Percentiles rank a stretch among this genome's conserved stretches.
These are phyloP conservation scores for Bemisia tabaci DNA, from an alignment of 1,140 invertebrate species.

Conservation along the genomic window DNA sequence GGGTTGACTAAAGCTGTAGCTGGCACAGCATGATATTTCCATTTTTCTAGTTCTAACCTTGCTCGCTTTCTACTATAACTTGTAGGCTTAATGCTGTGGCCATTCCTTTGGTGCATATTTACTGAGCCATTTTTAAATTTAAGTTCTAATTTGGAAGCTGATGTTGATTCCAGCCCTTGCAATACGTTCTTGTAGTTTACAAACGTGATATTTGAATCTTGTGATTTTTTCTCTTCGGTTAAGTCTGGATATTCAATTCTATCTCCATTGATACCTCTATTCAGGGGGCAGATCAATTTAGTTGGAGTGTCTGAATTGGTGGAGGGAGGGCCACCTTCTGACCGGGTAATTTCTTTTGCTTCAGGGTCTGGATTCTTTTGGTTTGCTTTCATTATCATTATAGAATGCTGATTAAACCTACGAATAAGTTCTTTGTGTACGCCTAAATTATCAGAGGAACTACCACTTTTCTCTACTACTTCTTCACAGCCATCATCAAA, in stretches of 20 bases:
- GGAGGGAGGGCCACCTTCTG: no score
- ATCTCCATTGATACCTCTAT: background rate
- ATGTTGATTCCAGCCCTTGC: background rate
- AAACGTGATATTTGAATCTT: background rate
- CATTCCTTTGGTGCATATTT: background rate
- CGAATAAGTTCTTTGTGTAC: slow-evolving; percentile 17
- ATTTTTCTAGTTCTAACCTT: background rate
- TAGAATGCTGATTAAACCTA: slow-evolving; percentile 91
- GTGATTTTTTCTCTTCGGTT: background rate
- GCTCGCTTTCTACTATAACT: background rate
- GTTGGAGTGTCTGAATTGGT: background rate
- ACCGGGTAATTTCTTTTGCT: slow-evolving; percentile 15
- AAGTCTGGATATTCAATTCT: background rate
- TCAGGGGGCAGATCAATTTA: background rate
- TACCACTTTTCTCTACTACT: background rate
- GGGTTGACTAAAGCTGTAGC: slow-evolving; percentile 34
- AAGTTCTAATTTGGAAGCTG: background rate
- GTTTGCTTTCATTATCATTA: slow-evolving; percentile 84
- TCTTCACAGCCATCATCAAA: background rate
- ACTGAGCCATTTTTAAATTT: background rate
- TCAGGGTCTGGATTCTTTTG: slow-evolving; percentile 24
- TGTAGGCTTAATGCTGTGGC: background rate
- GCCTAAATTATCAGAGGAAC: background rate
- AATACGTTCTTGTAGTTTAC: background rate
- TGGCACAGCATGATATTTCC: background rate